phyloP scores from a whole-genome alignment of 2,113 vertebrate species.

The Vireo altiloquus region DNA sequence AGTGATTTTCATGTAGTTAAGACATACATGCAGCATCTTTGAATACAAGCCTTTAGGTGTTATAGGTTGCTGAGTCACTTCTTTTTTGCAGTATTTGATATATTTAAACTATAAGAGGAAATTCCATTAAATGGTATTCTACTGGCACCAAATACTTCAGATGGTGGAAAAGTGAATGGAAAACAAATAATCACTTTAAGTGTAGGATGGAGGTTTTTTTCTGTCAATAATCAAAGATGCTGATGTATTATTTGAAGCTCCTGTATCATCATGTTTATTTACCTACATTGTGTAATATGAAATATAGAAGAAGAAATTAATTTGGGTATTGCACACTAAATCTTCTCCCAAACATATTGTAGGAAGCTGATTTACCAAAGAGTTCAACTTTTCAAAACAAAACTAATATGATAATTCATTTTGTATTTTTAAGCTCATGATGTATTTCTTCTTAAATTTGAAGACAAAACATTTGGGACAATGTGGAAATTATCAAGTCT shows the following conservation, averaged over 20 bases:
- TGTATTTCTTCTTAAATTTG: conserved; percentile 13
- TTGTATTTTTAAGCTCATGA: neutral
- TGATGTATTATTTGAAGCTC: neutral
- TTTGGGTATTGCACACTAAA: neutral
- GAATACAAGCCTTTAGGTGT: conserved; percentile 31
- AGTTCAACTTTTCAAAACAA: neutral
- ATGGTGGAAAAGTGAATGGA: neutral
- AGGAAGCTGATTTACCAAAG: neutral
- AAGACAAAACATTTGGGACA: conserved; percentile 81
- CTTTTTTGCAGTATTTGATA: conserved; percentile 39
- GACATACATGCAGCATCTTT: conserved; percentile 54
- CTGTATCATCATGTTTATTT: neutral
- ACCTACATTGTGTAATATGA: neutral
- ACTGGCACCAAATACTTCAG: neutral
- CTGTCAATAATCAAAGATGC: neutral
- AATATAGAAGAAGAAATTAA: neutral
- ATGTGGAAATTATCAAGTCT: conserved; percentile 86
- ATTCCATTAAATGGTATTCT: conserved; percentile 5
- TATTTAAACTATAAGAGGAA: conserved; percentile 34
- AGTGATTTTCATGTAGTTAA: conserved; percentile 31
- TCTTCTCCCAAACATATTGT: neutral
- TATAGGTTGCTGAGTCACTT: conserved; percentile 53
- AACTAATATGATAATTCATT: neutral
- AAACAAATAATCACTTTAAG: neutral
- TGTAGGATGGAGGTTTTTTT: neutral